Evolutionary conservation across 2,888 invertebrate genomes (phyloP).

Genomic region (Silvanus unidentatus): DNA sequence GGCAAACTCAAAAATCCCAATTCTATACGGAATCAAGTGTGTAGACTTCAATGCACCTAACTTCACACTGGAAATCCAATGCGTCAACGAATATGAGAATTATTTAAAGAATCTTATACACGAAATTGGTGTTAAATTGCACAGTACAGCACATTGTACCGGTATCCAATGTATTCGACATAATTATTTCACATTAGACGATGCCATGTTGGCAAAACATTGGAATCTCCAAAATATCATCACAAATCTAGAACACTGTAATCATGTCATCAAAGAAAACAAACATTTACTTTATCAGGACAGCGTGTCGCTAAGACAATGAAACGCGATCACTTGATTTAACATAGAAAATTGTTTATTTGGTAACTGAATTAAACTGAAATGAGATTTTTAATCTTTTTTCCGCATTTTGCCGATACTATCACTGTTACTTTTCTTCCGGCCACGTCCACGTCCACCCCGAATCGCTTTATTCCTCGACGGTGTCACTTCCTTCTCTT

Average conservation of each 20-base stretch:
- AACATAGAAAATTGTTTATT: too few species aligned
- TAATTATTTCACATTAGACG: slow-evolving; percentile 71
- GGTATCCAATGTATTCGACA: slow-evolving; percentile 75
- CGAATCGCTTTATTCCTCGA: too few species aligned
- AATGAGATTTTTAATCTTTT: too few species aligned
- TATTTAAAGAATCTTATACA: slow-evolving; percentile 75
- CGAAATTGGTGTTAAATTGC: slow-evolving; percentile 74
- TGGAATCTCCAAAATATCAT: slow-evolving; percentile 70
- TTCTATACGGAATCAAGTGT: slow-evolving; percentile 83
- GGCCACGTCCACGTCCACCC: too few species aligned
- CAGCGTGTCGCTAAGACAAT: too few species aligned
- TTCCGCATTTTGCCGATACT: too few species aligned
- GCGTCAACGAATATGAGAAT: slow-evolving; percentile 76
- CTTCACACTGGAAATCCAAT: slow-evolving; percentile 81
- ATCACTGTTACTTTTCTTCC: too few species aligned
- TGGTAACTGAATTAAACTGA: too few species aligned
- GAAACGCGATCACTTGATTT: too few species aligned
- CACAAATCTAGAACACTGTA: slow-evolving; percentile 57
- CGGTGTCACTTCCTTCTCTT: too few species aligned
- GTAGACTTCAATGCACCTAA: slow-evolving; percentile 74
- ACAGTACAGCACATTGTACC: slow-evolving; percentile 73
- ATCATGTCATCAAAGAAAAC: slow-evolving; percentile 11
- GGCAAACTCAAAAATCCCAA: slow-evolving; percentile 58
- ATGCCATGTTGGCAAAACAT: slow-evolving; percentile 75
- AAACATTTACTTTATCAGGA: too few species aligned